phyloP scores from a whole-genome alignment of 2,888 invertebrate genomes.

The Lamproptera curius region DNA sequence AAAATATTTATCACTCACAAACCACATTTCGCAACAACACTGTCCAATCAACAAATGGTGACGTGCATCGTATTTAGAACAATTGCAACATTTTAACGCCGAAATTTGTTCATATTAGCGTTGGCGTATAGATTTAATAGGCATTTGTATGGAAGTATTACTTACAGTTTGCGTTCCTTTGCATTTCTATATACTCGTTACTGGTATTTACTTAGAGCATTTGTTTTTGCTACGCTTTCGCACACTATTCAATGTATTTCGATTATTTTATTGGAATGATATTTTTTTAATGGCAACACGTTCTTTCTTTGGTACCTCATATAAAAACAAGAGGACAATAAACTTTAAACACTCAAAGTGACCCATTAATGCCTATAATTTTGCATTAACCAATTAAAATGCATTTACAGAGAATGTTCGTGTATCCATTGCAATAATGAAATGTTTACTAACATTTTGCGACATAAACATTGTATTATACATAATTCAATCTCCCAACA shows the following conservation, averaged over 20 bases:
- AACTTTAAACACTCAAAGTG: too few relatives aligned
- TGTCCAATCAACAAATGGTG: slow-evolving; percentile 50
- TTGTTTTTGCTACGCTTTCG: slow-evolving; percentile 66
- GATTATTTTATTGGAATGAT: slow-evolving; percentile 27
- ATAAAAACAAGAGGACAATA: too few relatives aligned
- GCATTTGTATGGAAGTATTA: slow-evolving; percentile 17
- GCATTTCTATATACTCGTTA: slow-evolving; percentile 26
- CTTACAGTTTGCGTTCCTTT: slow-evolving; percentile 25
- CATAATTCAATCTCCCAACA: slow-evolving; percentile 7
- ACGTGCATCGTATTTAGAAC: slow-evolving; percentile 43
- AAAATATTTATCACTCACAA: slow-evolving; percentile 45
- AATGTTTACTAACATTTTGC: slow-evolving; percentile 4
- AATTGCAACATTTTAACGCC: slow-evolving; percentile 1
- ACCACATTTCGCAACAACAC: slow-evolving; percentile 43
- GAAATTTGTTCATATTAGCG: slow-evolving; percentile 9
- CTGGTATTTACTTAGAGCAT: slow-evolving; percentile 27
- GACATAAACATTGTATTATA: slow-evolving; percentile 2
- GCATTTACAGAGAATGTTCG: slow-evolving; percentile 9
- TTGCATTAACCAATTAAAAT: too few relatives aligned
- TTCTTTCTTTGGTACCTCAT: too few relatives aligned
- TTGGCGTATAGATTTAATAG: slow-evolving; percentile 10
- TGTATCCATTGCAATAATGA: slow-evolving; percentile 1
- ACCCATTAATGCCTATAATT: too few relatives aligned
- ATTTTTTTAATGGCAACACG: too few relatives aligned
- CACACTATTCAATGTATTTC: slow-evolving; percentile 46